Conservation (phyloP, 2,797 vertebrate genomes). For the Sphaeramia orbicularis region DNA sequence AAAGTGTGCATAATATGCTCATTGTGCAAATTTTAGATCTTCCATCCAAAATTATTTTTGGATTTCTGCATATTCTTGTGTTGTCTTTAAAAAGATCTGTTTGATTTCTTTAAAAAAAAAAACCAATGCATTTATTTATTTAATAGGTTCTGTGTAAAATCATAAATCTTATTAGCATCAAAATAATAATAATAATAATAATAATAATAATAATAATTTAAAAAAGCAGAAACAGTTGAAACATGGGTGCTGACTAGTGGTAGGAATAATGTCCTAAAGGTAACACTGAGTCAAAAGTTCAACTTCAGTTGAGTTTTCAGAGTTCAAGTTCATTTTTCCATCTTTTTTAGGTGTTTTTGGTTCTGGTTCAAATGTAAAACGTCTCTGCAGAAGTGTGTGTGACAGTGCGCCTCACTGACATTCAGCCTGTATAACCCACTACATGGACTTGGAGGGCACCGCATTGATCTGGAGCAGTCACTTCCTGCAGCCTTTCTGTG, state of each 20-base stretch:
- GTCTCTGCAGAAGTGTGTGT: background rate
- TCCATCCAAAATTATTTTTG: too few species aligned
- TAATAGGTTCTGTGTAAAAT: too few species aligned
- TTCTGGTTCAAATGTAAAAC: background rate
- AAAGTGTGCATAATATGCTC: too few species aligned
- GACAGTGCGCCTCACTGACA: slow-evolving; percentile 3
- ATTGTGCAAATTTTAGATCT: too few species aligned
- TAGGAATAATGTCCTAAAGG: background rate
- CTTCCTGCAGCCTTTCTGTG: slow-evolving; percentile 13
- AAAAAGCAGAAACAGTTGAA: background rate
- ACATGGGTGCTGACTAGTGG: background rate
- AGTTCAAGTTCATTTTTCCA: background rate
- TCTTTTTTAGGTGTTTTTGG: too few species aligned
- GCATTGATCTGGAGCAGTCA: slow-evolving; percentile 18
- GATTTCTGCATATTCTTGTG: too few species aligned
- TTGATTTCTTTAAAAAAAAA: too few species aligned
- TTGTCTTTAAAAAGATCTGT: too few species aligned
- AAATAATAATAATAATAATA: too few species aligned
- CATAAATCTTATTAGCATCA: background rate
- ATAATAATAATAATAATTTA: too few species aligned
- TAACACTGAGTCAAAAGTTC: too few species aligned
- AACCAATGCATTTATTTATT: too few species aligned
- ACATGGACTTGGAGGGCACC: background rate
- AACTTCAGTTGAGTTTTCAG: background rate
- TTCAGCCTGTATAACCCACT: slow-evolving; percentile 1